Conservation (phyloP, 2,113 vertebrate genomes). For the Etheostoma cragini region DNA sequence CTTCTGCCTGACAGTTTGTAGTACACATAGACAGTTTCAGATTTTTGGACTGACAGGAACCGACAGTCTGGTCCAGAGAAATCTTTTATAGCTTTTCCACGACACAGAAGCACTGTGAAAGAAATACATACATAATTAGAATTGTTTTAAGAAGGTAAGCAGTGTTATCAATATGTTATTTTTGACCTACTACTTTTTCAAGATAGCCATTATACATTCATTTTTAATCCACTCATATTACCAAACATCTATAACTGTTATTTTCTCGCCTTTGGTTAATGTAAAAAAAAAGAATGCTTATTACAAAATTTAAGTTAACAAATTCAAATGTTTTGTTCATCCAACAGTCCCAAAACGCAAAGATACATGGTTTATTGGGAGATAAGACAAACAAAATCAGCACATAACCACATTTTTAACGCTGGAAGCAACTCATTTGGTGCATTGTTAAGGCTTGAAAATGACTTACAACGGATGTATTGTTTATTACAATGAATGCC, state of each 20-base stretch:
- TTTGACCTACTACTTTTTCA: not conserved
- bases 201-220: not conserved
- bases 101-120: conserved; percentile 90
- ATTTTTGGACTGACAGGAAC: conserved; percentile 93
- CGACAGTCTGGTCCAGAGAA: conserved; percentile 95
- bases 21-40: conserved; percentile 93
- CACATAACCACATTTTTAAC: not conserved
- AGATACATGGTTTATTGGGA: not conserved
- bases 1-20: conserved; percentile 91
- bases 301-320: not conserved
- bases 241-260: not conserved
- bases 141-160: not conserved
- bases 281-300: not conserved
- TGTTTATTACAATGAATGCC: not conserved
- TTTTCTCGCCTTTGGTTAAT: not conserved
- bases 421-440: not conserved
- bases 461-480: not conserved
- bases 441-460: not conserved
- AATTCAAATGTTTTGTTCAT: not conserved
- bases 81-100: conserved; percentile 90
- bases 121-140: conserved; percentile 34
- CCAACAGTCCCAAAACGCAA: not conserved
- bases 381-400: not conserved
- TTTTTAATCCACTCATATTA: not conserved
- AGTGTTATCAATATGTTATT: not conserved